Conservation (phyloP, 2,888 invertebrate species). For the Pterostichus niger region DNA sequence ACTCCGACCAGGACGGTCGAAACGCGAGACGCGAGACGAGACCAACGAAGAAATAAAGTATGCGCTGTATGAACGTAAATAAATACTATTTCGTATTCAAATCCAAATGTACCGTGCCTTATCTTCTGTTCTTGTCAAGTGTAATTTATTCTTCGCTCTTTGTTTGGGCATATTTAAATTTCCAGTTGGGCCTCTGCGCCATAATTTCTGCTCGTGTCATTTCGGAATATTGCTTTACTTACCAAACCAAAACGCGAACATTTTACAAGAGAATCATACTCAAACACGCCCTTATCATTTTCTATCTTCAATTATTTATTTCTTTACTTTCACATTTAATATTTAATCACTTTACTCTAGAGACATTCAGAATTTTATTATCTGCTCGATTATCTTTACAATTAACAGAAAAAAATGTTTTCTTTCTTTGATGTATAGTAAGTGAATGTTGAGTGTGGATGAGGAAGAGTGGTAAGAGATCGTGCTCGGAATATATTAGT, state of each 20-base stretch:
- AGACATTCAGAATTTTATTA: too few relatives aligned
- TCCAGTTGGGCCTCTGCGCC: background rate
- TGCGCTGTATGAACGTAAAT: conserved; percentile 54
- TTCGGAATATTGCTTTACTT: conserved; percentile 16
- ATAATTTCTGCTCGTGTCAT: conserved; percentile 46
- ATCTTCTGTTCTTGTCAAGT: conserved; percentile 60
- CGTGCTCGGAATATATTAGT: too few relatives aligned
- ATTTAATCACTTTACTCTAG: too few relatives aligned
- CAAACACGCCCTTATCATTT: too few relatives aligned
- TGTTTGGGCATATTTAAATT: conserved; percentile 56
- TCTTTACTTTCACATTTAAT: too few relatives aligned
- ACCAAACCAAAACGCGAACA: background rate
- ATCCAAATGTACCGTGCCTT: conserved; percentile 60
- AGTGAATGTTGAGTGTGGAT: too few relatives aligned
- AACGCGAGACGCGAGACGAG: background rate
- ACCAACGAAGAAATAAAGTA: conserved; percentile 41
- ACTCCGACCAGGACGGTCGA: background rate
- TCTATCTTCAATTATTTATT: too few relatives aligned
- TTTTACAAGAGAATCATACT: conserved; percentile 5
- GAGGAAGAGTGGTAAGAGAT: too few relatives aligned
- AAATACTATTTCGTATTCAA: conserved; percentile 59
- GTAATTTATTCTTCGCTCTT: conserved; percentile 52
- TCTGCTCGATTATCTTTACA: too few relatives aligned
- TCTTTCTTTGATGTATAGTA: too few relatives aligned
- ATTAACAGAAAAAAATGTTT: too few relatives aligned